Percentiles rank a stretch among this genome's conserved stretches.
These are phyloP conservation scores for Antigone vipio DNA, from an alignment of 2,113 vertebrate species.

Conservation along the genomic window DNA sequence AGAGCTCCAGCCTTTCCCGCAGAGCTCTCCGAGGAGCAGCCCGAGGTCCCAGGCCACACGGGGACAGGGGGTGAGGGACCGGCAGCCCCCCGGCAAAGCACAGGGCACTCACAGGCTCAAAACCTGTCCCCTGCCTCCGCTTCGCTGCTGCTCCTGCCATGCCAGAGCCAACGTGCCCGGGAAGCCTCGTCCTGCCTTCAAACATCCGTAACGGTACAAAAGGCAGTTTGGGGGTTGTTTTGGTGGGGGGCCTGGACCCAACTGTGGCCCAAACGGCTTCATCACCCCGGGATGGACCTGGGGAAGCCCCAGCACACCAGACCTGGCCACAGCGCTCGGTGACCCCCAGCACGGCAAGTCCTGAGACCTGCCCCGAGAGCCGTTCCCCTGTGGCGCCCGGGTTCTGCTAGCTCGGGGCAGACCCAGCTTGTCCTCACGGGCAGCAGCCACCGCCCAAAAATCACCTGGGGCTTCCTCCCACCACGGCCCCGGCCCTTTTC, in stretches of 20 bases:
- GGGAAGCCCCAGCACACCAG: neutral
- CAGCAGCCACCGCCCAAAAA: neutral
- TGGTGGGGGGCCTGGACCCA: accelerated
- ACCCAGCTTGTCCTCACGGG: neutral
- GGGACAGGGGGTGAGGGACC: neutral
- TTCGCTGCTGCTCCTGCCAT: neutral
- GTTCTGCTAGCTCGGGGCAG: neutral
- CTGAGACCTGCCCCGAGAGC: neutral
- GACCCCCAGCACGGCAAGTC: neutral
- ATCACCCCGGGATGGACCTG: neutral
- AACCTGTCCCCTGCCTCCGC: neutral
- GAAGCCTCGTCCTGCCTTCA: neutral
- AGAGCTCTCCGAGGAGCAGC: neutral
- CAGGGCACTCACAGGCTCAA: neutral
- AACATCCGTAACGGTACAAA: neutral
- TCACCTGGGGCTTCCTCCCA: neutral
- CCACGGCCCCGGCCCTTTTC: neutral
- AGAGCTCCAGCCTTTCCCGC: neutral
- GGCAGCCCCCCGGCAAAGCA: neutral
- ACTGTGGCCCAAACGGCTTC: neutral
- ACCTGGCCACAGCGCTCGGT: accelerated
- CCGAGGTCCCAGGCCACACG: neutral
- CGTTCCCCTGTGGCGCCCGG: accelerated
- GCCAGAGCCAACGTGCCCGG: accelerated
- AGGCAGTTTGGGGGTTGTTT: neutral